Evolutionary conservation across 2,888 invertebrate species (phyloP).

Genomic region (Drosophila mettleri): DNA sequence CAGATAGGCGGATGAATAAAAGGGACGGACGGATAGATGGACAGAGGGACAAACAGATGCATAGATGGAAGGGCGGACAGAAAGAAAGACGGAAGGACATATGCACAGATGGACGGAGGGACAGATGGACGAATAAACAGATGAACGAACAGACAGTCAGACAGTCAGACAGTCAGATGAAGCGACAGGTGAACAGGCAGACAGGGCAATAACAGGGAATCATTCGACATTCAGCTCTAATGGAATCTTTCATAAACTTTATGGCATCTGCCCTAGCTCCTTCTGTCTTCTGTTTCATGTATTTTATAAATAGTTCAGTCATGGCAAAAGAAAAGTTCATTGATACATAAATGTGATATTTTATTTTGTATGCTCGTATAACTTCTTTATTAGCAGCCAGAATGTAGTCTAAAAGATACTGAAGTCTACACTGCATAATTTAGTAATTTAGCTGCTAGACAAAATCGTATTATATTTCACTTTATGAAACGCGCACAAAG

Average conservation of each 20-base stretch:
- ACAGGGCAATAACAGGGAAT: too few relatives aligned
- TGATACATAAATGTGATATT: too few relatives aligned
- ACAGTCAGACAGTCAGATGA: not conserved
- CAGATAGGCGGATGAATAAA: too few relatives aligned
- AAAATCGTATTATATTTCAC: not conserved
- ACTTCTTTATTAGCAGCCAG: not conserved
- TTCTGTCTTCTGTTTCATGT: too few relatives aligned
- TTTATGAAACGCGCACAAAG: conserved; percentile 4
- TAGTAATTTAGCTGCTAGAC: not conserved
- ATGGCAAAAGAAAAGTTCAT: too few relatives aligned
- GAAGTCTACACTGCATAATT: not conserved
- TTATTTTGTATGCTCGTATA: too few relatives aligned
- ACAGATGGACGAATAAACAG: not conserved
- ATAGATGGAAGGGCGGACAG: not conserved
- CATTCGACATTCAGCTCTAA: too few relatives aligned
- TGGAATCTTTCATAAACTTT: too few relatives aligned
- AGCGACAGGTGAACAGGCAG: not conserved
- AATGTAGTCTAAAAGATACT: not conserved
- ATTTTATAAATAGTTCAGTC: too few relatives aligned
- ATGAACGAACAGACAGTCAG: not conserved
- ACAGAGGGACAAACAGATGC: not conserved
- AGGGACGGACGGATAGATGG: not conserved
- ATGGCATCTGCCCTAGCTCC: too few relatives aligned
- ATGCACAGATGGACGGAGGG: not conserved
- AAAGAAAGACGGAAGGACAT: not conserved